These are phyloP conservation scores for Pachyramphus minor DNA, from an alignment of 2,113 vertebrate genomes.

Conservation along the genomic window DNA sequence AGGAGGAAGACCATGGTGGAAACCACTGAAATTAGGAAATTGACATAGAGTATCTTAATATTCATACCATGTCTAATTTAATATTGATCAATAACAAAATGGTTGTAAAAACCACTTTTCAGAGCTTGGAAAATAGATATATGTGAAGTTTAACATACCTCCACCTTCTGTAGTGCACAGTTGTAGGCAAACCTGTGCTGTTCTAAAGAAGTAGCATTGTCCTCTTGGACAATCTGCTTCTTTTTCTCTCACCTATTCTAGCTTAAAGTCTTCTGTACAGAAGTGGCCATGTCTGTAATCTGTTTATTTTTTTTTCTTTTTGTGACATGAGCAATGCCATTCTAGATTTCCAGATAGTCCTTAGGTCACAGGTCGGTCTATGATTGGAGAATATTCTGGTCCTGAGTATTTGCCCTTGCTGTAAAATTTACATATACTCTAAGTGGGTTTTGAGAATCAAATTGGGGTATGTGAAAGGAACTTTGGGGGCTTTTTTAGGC, in stretches of 20 bases:
- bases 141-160: neutral
- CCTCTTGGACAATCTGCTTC: neutral
- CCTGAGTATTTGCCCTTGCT: neutral
- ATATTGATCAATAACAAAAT: neutral
- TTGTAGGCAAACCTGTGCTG: rapidly evolving
- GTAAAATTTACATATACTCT: neutral
- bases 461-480: neutral
- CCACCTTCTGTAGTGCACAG: neutral
- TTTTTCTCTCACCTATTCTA: neutral
- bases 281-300: neutral
- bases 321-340: neutral
- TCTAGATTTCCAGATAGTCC: neutral
- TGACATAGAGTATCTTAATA: neutral
- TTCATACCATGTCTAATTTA: neutral
- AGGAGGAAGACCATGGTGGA: neutral
- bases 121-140: neutral
- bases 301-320: neutral
- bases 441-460: neutral
- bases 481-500: neutral
- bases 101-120: neutral
- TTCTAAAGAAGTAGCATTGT: neutral
- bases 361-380: neutral
- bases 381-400: neutral
- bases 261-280: neutral
- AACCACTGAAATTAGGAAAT: neutral